These are phyloP conservation scores for Plectropomus leopardus DNA, from an alignment of 2,113 vertebrate genomes.

Conservation along the genomic window DNA sequence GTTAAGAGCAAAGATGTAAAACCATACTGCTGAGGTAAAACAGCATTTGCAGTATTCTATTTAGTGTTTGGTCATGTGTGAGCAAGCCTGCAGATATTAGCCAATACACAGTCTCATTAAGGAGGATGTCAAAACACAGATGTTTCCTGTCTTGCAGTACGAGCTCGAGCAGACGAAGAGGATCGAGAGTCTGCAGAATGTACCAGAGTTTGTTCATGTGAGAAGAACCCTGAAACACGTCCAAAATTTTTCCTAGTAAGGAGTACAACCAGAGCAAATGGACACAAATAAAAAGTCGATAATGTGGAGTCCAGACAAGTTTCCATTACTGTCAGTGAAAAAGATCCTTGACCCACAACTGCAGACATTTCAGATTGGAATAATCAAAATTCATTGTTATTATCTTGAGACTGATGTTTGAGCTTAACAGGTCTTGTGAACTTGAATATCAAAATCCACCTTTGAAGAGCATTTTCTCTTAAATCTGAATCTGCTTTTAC, in stretches of 20 bases:
- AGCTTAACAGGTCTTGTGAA: no score
- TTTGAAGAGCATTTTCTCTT: neutral
- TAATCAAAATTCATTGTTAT: neutral
- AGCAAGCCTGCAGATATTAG: neutral
- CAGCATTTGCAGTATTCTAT: neutral
- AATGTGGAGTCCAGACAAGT: neutral
- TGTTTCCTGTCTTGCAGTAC: slow-evolving; percentile 58
- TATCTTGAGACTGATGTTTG: no score
- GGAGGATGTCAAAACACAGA: neutral
- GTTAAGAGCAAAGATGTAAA: neutral
- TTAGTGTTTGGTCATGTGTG: neutral
- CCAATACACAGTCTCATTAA: neutral
- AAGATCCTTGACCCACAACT: neutral
- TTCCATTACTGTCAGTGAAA: neutral
- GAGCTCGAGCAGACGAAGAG: slow-evolving; percentile 65
- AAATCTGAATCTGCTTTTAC: neutral
- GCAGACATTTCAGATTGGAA: neutral
- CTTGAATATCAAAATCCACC: no score
- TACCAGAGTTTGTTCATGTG: slow-evolving; percentile 77
- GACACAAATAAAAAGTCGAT: neutral
- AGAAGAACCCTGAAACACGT: slow-evolving; percentile 70
- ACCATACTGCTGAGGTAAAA: neutral
- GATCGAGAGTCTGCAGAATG: slow-evolving; percentile 29
- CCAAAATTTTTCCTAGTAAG: slow-evolving; percentile 17
- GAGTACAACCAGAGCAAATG: neutral